Conservation (phyloP, 2,888 invertebrate species). For the Oligia fasciuncula region DNA sequence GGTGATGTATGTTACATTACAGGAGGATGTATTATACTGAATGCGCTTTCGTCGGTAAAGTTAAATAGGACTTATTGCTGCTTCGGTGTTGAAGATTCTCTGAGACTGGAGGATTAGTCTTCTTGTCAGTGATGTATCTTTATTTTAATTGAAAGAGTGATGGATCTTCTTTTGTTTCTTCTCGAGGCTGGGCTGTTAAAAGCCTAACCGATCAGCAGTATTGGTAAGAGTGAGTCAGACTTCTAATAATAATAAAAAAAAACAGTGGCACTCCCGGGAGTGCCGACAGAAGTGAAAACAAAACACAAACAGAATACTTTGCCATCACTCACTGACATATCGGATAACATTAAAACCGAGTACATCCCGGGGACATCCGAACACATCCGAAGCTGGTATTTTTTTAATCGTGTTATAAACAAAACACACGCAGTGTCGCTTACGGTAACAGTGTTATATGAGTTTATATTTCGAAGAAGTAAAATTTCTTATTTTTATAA, state of each 20-base stretch:
- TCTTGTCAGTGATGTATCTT: neutral
- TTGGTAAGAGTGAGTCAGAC: neutral
- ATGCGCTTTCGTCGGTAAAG: slow-evolving; percentile 43
- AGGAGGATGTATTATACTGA: slow-evolving; percentile 45
- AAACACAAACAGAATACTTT: no score
- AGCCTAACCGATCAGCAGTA: neutral
- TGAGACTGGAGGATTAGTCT: neutral
- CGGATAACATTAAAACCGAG: no score
- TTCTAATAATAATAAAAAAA: no score
- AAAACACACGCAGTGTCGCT: no score
- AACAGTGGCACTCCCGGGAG: no score
- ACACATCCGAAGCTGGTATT: no score
- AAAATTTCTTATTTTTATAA: neutral
- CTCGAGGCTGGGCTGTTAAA: neutral
- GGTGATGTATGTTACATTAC: slow-evolving; percentile 59
- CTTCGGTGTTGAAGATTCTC: neutral
- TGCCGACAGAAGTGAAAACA: no score
- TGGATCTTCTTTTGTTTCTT: neutral
- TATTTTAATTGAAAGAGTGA: neutral
- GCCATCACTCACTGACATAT: no score
- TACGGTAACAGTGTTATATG: no score
- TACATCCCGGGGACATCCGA: no score
- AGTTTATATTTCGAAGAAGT: neutral
- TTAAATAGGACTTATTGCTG: slow-evolving; percentile 49
- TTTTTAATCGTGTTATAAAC: no score